Percentiles rank a stretch among this genome's conserved stretches.
Evolutionary conservation across 2,113 vertebrate genomes (phyloP).

Genomic region (Phaetusa simplex): DNA sequence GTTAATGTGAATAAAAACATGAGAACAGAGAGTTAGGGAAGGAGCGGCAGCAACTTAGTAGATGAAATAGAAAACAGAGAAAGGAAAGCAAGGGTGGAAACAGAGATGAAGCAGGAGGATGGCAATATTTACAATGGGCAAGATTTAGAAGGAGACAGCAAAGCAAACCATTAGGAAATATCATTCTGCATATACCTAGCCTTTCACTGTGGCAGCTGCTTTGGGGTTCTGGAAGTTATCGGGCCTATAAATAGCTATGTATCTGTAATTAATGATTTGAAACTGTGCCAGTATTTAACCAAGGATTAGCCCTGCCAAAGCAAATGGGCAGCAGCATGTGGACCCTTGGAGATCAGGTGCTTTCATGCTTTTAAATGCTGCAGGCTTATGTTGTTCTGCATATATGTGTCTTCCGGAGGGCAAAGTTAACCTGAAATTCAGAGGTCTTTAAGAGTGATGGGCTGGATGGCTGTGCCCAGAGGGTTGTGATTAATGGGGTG

Average conservation of each 20-base stretch:
- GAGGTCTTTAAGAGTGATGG: background rate
- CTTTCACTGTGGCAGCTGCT: background rate
- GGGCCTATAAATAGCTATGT: background rate
- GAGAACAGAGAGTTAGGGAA: background rate
- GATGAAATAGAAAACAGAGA: background rate
- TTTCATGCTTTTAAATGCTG: background rate
- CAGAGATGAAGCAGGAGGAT: background rate
- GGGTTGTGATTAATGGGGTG: no score
- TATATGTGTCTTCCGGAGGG: background rate
- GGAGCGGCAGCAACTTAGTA: background rate
- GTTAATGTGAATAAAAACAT: background rate
- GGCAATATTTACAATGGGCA: background rate
- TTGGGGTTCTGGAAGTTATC: background rate
- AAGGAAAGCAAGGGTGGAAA: background rate
- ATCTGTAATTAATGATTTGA: background rate
- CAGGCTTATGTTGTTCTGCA: accelerated
- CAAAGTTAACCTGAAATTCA: background rate
- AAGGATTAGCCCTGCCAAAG: background rate
- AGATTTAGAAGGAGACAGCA: background rate
- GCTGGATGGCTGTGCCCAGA: background rate
- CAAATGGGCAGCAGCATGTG: background rate
- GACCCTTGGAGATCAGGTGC: background rate
- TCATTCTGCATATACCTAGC: background rate
- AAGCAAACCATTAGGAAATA: background rate
- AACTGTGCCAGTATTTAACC: background rate